Evolutionary conservation across 2,888 invertebrate species (phyloP).

Genomic region (Electrophaes corylata): DNA sequence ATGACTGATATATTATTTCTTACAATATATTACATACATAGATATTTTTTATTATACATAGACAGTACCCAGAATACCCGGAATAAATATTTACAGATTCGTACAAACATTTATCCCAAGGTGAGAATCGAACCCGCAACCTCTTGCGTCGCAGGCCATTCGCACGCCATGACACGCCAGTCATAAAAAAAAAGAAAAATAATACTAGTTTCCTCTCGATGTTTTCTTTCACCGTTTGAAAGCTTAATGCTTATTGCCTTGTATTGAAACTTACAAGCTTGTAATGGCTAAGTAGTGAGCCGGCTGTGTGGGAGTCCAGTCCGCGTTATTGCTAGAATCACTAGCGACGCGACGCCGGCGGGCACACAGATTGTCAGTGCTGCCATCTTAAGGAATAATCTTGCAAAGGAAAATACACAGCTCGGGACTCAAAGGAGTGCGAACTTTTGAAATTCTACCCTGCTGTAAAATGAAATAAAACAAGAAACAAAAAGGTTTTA

Average conservation of each 20-base stretch:
- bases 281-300: not conserved
- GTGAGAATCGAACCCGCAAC: too few species aligned
- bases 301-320: conserved; percentile 40
- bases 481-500: not conserved
- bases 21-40: too few species aligned
- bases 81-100: too few species aligned
- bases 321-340: conserved; percentile 63
- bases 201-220: not conserved
- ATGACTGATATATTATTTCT: too few species aligned
- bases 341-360: conserved; percentile 28
- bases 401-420: conserved; percentile 11
- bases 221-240: not conserved
- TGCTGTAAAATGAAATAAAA: not conserved
- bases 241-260: too few species aligned
- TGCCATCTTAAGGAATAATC: conserved; percentile 24
- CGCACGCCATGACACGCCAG: too few species aligned
- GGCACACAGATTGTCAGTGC: conserved; percentile 17
- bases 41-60: too few species aligned
- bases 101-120: too few species aligned
- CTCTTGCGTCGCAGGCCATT: too few species aligned
- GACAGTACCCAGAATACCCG: too few species aligned
- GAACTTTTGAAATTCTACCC: not conserved
- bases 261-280: too few species aligned
- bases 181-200: too few species aligned
- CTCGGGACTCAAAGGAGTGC: not conserved